Conservation (phyloP, 2,797 vertebrate genomes). For the Hydrocynus forskahlii region DNA sequence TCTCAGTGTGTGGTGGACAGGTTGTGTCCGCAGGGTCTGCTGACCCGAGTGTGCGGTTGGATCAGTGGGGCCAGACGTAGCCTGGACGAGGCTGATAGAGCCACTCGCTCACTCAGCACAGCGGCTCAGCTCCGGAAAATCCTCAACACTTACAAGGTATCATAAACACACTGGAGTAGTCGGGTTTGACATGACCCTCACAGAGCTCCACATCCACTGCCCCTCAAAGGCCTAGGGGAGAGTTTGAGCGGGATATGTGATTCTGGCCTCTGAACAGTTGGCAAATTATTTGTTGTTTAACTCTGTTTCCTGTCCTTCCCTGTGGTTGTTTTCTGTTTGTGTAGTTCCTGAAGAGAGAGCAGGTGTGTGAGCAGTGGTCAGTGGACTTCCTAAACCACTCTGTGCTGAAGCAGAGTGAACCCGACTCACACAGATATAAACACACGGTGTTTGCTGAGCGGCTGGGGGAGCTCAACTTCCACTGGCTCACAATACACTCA, state of each 20-base stretch:
- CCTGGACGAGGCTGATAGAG: constrained; percentile 55
- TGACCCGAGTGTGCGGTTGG: constrained; percentile 82
- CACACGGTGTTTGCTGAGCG: constrained; percentile 84
- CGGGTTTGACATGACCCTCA: too few relatives aligned
- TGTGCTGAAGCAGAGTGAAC: constrained; percentile 71
- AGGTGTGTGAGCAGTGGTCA: constrained; percentile 80
- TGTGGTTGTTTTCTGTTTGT: constrained; percentile 10
- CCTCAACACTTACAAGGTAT: background rate
- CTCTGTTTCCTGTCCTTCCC: too few relatives aligned
- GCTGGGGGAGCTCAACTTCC: constrained; percentile 80
- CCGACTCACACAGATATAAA: constrained; percentile 78
- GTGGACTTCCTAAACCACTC: constrained; percentile 86
- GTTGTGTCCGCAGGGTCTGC: constrained; percentile 80
- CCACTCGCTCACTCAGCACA: constrained; percentile 32
- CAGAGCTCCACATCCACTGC: too few relatives aligned
- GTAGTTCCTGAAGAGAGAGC: constrained; percentile 82
- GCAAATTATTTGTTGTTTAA: too few relatives aligned
- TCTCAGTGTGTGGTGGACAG: constrained; percentile 84
- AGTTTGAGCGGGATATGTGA: too few relatives aligned
- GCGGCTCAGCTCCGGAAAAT: constrained; percentile 65
- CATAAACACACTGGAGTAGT: too few relatives aligned
- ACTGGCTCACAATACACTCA: constrained; percentile 80
- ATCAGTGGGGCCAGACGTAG: constrained; percentile 72
- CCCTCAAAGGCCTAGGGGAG: too few relatives aligned
- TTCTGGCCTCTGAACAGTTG: too few relatives aligned